Percentiles rank a stretch among this genome's conserved stretches.
These are phyloP conservation scores for Etheostoma cragini DNA, from an alignment of 2,113 vertebrate genomes.

Conservation along the genomic window DNA sequence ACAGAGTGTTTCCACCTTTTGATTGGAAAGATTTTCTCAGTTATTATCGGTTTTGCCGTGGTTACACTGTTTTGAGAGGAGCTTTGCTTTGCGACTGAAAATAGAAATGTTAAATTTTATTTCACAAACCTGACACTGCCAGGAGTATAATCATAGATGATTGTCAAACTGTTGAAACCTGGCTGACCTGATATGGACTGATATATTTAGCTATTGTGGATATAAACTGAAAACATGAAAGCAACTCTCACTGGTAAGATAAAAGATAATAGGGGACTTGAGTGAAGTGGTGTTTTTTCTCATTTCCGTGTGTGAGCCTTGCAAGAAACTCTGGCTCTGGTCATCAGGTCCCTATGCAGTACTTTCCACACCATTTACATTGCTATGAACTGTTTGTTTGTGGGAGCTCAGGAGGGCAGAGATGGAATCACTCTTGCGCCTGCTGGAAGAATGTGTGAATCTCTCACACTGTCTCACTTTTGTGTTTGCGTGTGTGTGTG, in stretches of 20 bases:
- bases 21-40: constrained; percentile 53
- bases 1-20: constrained; percentile 68
- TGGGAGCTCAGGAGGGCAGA: constrained; percentile 71
- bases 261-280: constrained; percentile 74
- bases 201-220: constrained; percentile 76
- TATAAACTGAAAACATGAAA: constrained; percentile 72
- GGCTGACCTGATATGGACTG: constrained; percentile 65
- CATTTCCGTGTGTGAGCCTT: constrained; percentile 67
- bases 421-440: constrained; percentile 67
- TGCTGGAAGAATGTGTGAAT: constrained; percentile 71
- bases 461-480: constrained; percentile 13
- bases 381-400: constrained; percentile 79
- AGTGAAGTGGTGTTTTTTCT: constrained; percentile 71
- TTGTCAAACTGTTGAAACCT: constrained; percentile 69
- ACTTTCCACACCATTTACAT: constrained; percentile 84
- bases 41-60: constrained; percentile 61
- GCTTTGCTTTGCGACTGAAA: constrained; percentile 67
- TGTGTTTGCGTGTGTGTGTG: constrained; percentile 28
- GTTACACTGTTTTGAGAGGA: constrained; percentile 54
- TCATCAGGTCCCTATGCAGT: constrained; percentile 75
- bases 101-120: constrained; percentile 71
- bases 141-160: constrained; percentile 67
- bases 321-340: constrained; percentile 67
- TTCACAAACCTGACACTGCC: constrained; percentile 58
- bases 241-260: constrained; percentile 69